Evolutionary conservation across 2,797 vertebrate species (phyloP).

Genomic region (Coranthus polyacanthus): DNA sequence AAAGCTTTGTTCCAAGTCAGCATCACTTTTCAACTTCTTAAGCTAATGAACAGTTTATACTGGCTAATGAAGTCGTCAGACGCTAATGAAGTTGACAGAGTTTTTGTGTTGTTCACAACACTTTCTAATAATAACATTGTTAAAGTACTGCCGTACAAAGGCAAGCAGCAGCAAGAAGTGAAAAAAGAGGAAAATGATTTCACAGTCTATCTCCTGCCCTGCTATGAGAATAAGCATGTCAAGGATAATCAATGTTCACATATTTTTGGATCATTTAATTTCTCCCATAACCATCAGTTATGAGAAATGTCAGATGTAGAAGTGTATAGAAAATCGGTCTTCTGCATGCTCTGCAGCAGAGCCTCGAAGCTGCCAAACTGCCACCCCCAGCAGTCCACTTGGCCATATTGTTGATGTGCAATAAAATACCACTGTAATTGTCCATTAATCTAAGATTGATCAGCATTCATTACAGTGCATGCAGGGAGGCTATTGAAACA

Average conservation of each 20-base stretch:
- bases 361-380: slow-evolving; percentile 27
- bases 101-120: slow-evolving; percentile 65
- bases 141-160: slow-evolving; percentile 16
- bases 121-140: slow-evolving; percentile 56
- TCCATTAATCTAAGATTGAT: slow-evolving; percentile 81
- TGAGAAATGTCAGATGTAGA: slow-evolving; percentile 36
- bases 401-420: slow-evolving; percentile 73
- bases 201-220: slow-evolving; percentile 31
- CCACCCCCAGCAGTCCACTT: slow-evolving; percentile 48
- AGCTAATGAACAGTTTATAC: slow-evolving; percentile 74
- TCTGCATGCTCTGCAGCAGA: slow-evolving; percentile 23
- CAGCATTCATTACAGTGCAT: slow-evolving; percentile 72
- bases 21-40: slow-evolving; percentile 73
- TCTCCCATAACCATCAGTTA: slow-evolving; percentile 31
- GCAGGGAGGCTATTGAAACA: slow-evolving; percentile 58
- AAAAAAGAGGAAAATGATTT: slow-evolving; percentile 40
- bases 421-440: slow-evolving; percentile 75
- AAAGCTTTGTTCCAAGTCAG: slow-evolving; percentile 76
- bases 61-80: slow-evolving; percentile 69
- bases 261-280: slow-evolving; percentile 60
- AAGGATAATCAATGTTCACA: slow-evolving; percentile 59
- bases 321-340: slow-evolving; percentile 23
- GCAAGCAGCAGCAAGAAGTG: slow-evolving; percentile 8
- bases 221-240: slow-evolving; percentile 37
- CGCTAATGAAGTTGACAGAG: slow-evolving; percentile 61